Conservation (phyloP, 2,113 vertebrate species). For the Eubucco bourcierii region DNA sequence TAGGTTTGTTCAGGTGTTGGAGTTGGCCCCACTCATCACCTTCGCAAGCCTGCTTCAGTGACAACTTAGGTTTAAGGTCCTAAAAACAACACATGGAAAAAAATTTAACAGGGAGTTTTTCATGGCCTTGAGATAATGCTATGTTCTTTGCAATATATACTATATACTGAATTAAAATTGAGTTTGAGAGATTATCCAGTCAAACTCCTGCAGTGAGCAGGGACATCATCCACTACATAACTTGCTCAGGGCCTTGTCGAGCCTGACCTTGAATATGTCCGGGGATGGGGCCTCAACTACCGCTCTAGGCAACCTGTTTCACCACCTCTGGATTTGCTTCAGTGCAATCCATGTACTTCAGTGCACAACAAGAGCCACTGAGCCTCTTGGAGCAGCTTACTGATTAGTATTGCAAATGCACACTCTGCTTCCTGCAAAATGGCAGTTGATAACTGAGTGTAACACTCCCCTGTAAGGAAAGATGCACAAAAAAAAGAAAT, state of each 20-base stretch:
- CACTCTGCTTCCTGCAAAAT: not conserved
- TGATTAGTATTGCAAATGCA: not conserved
- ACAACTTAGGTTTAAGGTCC: not conserved
- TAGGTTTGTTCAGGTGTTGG: fast-evolving
- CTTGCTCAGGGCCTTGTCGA: too few species aligned
- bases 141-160: not conserved
- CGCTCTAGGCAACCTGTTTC: too few species aligned
- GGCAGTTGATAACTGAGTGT: not conserved
- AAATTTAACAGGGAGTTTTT: not conserved
- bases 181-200: too few species aligned
- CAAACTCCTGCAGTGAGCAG: too few species aligned
- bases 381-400: not conserved
- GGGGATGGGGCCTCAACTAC: too few species aligned
- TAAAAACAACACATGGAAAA: not conserved
- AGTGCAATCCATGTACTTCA: not conserved
- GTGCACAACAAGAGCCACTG: not conserved
- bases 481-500: not conserved
- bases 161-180: too few species aligned
- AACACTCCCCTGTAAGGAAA: not conserved
- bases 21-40: fast-evolving
- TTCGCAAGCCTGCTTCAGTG: fast-evolving
- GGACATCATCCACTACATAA: too few species aligned
- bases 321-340: not conserved
- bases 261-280: too few species aligned
- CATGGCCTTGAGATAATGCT: not conserved